These are phyloP conservation scores for Drosophila recens DNA, from an alignment of 2,888 invertebrate species.

Conservation along the genomic window DNA sequence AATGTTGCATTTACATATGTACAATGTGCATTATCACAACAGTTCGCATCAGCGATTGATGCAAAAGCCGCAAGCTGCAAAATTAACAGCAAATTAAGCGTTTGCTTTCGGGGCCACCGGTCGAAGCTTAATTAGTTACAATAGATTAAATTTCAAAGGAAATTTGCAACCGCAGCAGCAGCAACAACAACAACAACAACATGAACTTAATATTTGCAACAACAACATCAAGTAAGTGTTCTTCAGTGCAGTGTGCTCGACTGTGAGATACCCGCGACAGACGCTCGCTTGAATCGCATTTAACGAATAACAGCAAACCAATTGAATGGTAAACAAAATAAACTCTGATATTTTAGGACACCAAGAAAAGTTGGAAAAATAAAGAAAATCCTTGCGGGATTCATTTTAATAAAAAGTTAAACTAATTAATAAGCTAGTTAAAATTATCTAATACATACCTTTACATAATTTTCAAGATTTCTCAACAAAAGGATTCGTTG, in stretches of 20 bases:
- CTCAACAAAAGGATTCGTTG: no score
- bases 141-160: conserved; percentile 80
- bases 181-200: conserved; percentile 12
- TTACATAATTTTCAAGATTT: no score
- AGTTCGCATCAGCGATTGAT: conserved; percentile 54
- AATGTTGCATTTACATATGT: conserved; percentile 23
- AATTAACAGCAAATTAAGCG: conserved; percentile 78
- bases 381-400: no score
- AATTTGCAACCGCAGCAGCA: conserved; percentile 62
- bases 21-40: conserved; percentile 17
- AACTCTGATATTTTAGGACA: no score
- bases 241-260: background rate
- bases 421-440: no score
- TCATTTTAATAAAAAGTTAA: no score
- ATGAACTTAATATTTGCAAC: background rate
- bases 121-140: conserved; percentile 77
- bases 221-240: conserved; percentile 6
- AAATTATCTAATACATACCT: no score
- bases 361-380: no score
- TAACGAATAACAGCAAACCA: no score
- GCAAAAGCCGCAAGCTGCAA: conserved; percentile 69
- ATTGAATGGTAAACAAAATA: no score
- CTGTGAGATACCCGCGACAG: background rate
- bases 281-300: background rate
- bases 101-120: conserved; percentile 51